Evolutionary conservation across 1,140 invertebrate genomes (phyloP).

Genomic region (Chironomus tepperi): DNA sequence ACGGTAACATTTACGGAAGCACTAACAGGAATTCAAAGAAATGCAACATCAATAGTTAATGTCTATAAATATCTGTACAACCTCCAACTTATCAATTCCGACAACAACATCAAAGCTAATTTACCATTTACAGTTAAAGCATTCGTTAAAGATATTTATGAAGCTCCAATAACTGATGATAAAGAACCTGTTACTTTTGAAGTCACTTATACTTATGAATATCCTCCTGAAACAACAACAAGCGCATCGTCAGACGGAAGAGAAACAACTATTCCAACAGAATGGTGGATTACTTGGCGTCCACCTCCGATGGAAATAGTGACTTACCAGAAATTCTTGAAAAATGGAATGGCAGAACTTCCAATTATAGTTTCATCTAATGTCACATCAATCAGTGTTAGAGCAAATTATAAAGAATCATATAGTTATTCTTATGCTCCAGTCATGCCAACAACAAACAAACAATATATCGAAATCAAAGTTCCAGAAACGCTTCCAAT

Average conservation of each 20-base stretch:
- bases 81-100: constrained; percentile 69
- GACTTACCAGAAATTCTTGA: not conserved
- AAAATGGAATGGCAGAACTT: not conserved
- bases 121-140: constrained; percentile 75
- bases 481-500: not conserved
- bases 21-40: constrained; percentile 70
- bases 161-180: constrained; percentile 24
- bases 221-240: too few relatives aligned
- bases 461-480: not conserved
- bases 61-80: constrained; percentile 74
- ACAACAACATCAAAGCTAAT: constrained; percentile 79
- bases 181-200: not conserved
- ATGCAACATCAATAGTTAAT: constrained; percentile 60
- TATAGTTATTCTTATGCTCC: not conserved
- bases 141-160: constrained; percentile 34
- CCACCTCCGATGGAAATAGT: not conserved
- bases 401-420: not conserved
- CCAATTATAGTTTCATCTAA: not conserved
- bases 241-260: too few relatives aligned
- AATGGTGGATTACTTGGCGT: not conserved
- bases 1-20: constrained; percentile 74
- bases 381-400: not conserved
- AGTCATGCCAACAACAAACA: not conserved
- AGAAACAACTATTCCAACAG: too few relatives aligned
- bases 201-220: not conserved